Base-by-base conservation (phyloP, 2,888 invertebrate genomes). In the Drosophila gaucha region DNA sequence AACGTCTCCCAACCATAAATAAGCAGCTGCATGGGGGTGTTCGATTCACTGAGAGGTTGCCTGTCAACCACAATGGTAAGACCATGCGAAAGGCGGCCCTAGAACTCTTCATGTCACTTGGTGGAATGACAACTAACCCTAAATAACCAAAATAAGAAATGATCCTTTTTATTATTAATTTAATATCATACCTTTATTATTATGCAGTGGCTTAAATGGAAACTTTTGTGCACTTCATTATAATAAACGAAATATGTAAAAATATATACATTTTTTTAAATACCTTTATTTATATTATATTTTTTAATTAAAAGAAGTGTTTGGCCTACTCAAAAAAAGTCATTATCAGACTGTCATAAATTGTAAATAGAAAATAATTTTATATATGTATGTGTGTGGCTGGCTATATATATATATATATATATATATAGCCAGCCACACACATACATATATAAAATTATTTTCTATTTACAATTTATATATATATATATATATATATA, bases 51-150 rank as follows among this genome's bases (percentile, higher is more conserved):
- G 83, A 89, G 3, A 59, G 55, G 24, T 35, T 90, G 6, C 89
- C 90, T 2, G 68, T 73, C 36, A 90, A 89, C 44, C 14, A 67
- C 6, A 88, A 87, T 36, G 89, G 89, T 14, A 90, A 90, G 65
- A 52, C 69, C 0, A 30, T 74, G 46, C 72, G 80, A 14, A 69
- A 67, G 12, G 71, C 70, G 12, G 86, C 83, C 18, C 79, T 72
- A 26, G 74, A 70, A n/a, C 36, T 80, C 12, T 78, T 80, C 22
- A 14, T 62, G 14, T 59, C 79, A 18, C 59, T 67, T 2, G 24
- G 22, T 6, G 30, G 36, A 20, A 2, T 14, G 2, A 30, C 24
- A 9, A 59, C 20, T 24, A 14, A 38, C 16, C 28, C 43, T 6
- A 8, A 14, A 16, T 35, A 26, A 33, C 1, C 4, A 10, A 2